These are phyloP conservation scores for Bryconaethiops microstoma DNA, from an alignment of 2,797 vertebrate species.

Conservation along the genomic window DNA sequence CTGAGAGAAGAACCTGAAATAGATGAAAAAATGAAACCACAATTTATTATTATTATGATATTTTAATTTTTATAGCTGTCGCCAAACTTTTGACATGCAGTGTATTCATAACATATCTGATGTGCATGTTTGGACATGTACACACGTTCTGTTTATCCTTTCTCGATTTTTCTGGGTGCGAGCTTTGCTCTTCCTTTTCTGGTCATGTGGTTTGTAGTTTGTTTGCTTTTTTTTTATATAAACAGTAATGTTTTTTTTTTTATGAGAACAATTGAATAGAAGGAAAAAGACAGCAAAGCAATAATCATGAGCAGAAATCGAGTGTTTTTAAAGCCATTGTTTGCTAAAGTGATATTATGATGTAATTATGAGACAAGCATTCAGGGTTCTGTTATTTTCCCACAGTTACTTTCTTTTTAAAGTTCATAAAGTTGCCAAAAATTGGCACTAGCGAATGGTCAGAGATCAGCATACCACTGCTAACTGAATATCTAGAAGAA, in stretches of 20 bases:
- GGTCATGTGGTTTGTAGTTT: conserved; percentile 45
- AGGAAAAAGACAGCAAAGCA: conserved; percentile 63
- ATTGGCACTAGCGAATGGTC: background rate
- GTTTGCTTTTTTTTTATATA: conserved; percentile 43
- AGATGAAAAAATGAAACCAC: too few species aligned
- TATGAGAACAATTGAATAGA: conserved; percentile 57
- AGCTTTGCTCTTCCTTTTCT: conserved; percentile 22
- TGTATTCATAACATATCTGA: background rate
- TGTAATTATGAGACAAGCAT: conserved; percentile 47
- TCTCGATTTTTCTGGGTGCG: conserved; percentile 42
- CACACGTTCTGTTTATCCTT: conserved; percentile 18
- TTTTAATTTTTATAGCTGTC: background rate
- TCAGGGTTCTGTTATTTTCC: background rate
- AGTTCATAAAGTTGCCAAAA: background rate
- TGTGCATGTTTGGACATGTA: conserved; percentile 6
- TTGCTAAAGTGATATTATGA: conserved; percentile 59
- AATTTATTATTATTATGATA: too few species aligned
- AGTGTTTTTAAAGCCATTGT: conserved; percentile 72
- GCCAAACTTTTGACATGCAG: background rate
- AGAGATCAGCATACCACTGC: background rate
- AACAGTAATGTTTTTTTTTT: conserved; percentile 7
- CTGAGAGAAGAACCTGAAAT: background rate
- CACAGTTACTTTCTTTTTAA: background rate
- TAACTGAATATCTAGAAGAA: background rate
- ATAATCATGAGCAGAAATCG: conserved; percentile 72